Evolutionary conservation across 2,888 invertebrate genomes (phyloP).

Genomic region (Apoderus coryli): DNA sequence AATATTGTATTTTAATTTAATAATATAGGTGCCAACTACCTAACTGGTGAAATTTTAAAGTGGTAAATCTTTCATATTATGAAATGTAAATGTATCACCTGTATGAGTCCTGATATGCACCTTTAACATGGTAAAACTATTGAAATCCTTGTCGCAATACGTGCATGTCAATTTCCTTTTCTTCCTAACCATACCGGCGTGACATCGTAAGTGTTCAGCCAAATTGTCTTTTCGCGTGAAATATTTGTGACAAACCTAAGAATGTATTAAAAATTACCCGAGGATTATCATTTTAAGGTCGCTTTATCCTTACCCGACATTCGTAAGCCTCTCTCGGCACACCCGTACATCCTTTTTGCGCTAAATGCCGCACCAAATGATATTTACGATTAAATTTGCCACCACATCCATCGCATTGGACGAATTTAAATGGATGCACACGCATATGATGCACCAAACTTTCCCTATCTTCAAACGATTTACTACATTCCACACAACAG

Average conservation of each 20-base stretch:
- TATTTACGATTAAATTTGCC: constrained; percentile 62
- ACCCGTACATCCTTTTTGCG: constrained; percentile 55
- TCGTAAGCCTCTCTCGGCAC: constrained; percentile 35
- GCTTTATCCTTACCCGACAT: constrained; percentile 44
- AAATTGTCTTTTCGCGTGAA: constrained; percentile 61
- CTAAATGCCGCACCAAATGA: constrained; percentile 55
- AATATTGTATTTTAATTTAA: too few relatives aligned
- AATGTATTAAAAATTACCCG: too few relatives aligned
- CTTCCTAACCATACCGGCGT: constrained; percentile 42
- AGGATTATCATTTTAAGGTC: too few relatives aligned
- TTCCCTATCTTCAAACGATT: constrained; percentile 45
- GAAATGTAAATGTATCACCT: constrained; percentile 34
- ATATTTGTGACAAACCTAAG: constrained; percentile 45
- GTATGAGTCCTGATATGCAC: constrained; percentile 55
- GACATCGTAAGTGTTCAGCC: constrained; percentile 52
- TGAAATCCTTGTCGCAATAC: constrained; percentile 51
- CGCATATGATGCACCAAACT: constrained; percentile 51
- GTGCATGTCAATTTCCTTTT: constrained; percentile 45
- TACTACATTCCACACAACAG: constrained; percentile 50
- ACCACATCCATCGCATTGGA: constrained; percentile 51
- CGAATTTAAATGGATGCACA: constrained; percentile 48
- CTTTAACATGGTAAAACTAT: constrained; percentile 42
- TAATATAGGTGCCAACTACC: too few relatives aligned
- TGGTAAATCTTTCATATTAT: too few relatives aligned
- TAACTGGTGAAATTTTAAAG: too few relatives aligned